A percentile compares a stretch with the other conserved stretches of the same genome.
Conservation (phyloP, 2,888 invertebrate genomes). For the Monochamus alternatus region DNA sequence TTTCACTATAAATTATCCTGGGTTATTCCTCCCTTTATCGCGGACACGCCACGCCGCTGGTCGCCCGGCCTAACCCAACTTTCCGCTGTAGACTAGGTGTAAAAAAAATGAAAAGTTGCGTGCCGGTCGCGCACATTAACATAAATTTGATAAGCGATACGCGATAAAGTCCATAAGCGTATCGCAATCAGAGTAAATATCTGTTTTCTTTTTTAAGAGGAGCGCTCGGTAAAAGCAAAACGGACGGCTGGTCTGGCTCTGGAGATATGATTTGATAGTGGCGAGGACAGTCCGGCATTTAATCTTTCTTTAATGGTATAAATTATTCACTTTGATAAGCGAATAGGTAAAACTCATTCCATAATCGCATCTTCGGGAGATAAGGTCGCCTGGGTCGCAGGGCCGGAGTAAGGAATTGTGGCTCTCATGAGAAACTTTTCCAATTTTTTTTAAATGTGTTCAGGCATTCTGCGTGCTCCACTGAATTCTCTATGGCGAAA, state of each 20-base stretch:
- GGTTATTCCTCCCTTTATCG: no score
- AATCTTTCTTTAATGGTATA: conserved; percentile 70
- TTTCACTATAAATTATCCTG: no score
- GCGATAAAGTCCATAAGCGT: conserved; percentile 64
- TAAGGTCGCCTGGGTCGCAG: conserved; percentile 31
- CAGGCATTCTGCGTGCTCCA: no score
- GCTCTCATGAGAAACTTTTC: no score
- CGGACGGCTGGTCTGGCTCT: conserved; percentile 62
- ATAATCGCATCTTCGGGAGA: conserved; percentile 61
- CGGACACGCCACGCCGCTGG: neutral
- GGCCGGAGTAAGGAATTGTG: no score
- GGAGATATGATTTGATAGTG: conserved; percentile 69
- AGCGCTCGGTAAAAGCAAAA: conserved; percentile 58
- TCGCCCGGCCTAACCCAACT: conserved; percentile 4
- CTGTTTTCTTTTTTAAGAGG: conserved; percentile 57
- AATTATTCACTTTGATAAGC: conserved; percentile 69
- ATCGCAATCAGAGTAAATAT: conserved; percentile 67
- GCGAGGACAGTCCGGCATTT: conserved; percentile 68
- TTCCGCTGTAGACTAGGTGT: conserved; percentile 54
- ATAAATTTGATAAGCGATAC: conserved; percentile 67
- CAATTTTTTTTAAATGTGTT: no score
- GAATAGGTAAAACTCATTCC: conserved; percentile 69
- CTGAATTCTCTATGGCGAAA: no score
- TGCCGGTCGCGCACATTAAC: conserved; percentile 63
- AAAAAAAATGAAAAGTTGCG: conserved; percentile 64